phyloP scores from a whole-genome alignment of 2,113 vertebrate genomes.

The Salminus brasiliensis region DNA sequence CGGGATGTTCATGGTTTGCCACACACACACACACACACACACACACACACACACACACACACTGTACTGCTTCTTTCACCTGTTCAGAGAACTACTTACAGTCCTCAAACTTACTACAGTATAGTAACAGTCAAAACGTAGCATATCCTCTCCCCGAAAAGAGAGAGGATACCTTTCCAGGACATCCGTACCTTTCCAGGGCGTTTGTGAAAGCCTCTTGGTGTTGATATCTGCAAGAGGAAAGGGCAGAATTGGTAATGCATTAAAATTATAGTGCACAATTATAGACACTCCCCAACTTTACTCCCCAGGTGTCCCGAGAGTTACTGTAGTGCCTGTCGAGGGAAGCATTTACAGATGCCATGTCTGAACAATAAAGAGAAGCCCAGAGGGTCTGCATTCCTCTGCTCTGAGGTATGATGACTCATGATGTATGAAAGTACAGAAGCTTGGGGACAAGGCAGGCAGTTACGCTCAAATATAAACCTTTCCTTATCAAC shows the following conservation, averaged over 20 bases:
- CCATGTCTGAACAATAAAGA: conserved; percentile 8
- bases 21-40: no score
- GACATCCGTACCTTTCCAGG: conserved; percentile 48
- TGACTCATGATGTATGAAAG: not conserved
- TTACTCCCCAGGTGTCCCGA: no score
- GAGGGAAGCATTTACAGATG: not conserved
- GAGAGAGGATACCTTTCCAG: not conserved
- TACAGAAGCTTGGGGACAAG: not conserved
- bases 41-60: no score
- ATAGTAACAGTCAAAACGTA: no score
- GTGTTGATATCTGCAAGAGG: conserved; percentile 37
- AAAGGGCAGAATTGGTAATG: not conserved
- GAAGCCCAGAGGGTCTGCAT: conserved; percentile 28
- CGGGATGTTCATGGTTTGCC: no score
- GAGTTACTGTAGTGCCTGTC: not conserved
- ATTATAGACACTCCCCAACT: no score
- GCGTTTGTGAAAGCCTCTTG: conserved; percentile 53
- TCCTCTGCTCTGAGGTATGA: not conserved
- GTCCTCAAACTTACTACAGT: no score
- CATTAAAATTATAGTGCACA: not conserved
- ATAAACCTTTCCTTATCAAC: no score
- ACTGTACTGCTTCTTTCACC: no score
- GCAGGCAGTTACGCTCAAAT: conserved; percentile 4
- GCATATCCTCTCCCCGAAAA: no score
- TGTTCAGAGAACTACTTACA: no score